A percentile compares a stretch with the other conserved stretches of the same genome.
Evolutionary conservation across 1,140 invertebrate species (phyloP).

Genomic region (Philaenus spumarius): DNA sequence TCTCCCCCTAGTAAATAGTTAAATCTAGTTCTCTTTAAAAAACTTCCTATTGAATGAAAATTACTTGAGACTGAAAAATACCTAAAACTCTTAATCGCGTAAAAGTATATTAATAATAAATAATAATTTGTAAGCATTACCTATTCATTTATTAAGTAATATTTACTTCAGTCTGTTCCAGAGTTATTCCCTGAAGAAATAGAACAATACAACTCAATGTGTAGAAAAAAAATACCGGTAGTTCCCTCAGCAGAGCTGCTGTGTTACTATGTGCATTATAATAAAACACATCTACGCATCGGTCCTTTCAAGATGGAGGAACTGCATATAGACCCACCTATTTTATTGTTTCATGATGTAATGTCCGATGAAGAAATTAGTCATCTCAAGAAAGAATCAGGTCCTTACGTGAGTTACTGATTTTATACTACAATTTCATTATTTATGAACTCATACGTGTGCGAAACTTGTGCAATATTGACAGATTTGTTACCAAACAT

Average conservation of each 20-base stretch:
- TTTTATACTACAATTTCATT: background rate
- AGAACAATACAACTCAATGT: background rate
- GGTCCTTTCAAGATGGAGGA: conserved; percentile 11
- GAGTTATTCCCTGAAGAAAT: background rate
- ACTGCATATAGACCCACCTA: conserved; percentile 7
- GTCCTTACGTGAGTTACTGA: conserved; percentile 6
- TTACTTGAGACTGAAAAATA: too few species aligned
- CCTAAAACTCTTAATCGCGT: too few species aligned
- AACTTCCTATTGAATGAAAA: too few species aligned
- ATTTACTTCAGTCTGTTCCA: background rate
- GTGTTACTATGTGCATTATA: background rate
- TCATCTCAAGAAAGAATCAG: conserved; percentile 2
- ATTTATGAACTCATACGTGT: too few species aligned
- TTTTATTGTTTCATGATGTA: conserved; percentile 10
- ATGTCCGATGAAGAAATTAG: conserved; percentile 7
- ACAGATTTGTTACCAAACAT: too few species aligned
- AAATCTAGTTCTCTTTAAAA: too few species aligned
- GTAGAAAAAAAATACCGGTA: background rate
- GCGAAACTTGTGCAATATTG: too few species aligned
- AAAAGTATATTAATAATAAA: too few species aligned
- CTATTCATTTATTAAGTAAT: background rate
- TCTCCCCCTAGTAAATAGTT: too few species aligned
- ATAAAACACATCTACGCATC: background rate
- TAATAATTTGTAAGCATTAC: too few species aligned
- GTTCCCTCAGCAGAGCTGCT: background rate